Conservation (phyloP, 2,888 invertebrate species). For the Dicycla oo region DNA sequence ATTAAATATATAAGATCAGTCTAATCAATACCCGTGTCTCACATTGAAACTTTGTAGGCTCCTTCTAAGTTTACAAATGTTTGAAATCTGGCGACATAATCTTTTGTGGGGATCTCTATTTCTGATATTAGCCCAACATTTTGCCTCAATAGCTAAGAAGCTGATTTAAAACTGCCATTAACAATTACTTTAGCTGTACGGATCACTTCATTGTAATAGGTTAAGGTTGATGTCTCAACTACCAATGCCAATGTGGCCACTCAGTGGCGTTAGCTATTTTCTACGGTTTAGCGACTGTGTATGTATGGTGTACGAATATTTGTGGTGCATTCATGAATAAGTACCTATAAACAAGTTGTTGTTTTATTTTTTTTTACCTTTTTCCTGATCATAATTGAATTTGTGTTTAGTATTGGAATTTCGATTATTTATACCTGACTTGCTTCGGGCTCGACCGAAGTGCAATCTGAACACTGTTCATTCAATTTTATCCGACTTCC, state of each 20-base stretch:
- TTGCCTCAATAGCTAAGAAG: neutral
- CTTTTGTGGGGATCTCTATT: neutral
- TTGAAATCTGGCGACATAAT: neutral
- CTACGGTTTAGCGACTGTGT: slow-evolving; percentile 73
- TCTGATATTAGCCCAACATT: neutral
- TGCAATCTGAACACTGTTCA: neutral
- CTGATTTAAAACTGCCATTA: slow-evolving; percentile 55
- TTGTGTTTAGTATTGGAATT: neutral
- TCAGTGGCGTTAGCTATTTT: slow-evolving; percentile 70
- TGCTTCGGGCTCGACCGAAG: neutral
- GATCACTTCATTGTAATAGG: slow-evolving; percentile 52
- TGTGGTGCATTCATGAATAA: slow-evolving; percentile 80
- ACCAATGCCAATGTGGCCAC: slow-evolving; percentile 59
- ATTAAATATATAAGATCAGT: neutral
- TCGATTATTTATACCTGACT: neutral
- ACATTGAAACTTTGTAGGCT: neutral
- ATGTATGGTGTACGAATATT: slow-evolving; percentile 70
- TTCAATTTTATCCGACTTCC: too few relatives aligned
- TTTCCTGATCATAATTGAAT: neutral
- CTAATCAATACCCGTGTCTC: neutral
- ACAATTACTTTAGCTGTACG: slow-evolving; percentile 28
- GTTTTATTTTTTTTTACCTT: slow-evolving; percentile 72
- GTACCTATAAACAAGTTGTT: slow-evolving; percentile 71
- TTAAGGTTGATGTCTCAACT: slow-evolving; percentile 49
- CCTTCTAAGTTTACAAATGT: neutral